A percentile compares a stretch with the other conserved stretches of the same genome.
These are phyloP conservation scores for Julus scandinavius DNA, from an alignment of 2,888 invertebrate species.

Conservation along the genomic window DNA sequence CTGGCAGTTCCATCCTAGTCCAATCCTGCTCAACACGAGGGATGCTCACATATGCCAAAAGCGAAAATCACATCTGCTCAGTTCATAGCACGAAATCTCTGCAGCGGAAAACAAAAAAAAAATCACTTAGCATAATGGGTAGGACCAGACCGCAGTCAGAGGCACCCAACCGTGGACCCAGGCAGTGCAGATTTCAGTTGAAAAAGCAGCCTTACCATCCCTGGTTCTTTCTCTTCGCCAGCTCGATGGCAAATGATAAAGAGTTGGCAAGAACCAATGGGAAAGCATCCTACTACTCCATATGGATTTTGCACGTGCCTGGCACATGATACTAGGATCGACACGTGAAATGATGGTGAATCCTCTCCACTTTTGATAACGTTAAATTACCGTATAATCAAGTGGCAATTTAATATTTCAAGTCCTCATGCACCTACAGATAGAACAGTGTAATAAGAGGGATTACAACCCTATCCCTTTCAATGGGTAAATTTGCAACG, in stretches of 20 bases:
- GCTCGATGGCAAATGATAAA: slow-evolving; percentile 19
- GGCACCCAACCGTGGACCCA: background rate
- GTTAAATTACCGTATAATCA: background rate
- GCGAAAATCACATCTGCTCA: background rate
- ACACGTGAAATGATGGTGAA: background rate
- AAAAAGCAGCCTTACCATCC: background rate
- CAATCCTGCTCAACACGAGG: background rate
- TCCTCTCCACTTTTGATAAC: background rate
- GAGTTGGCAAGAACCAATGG: background rate
- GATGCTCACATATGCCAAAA: slow-evolving; percentile 13
- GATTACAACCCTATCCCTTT: no score
- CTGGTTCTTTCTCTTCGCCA: background rate
- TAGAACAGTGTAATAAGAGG: background rate
- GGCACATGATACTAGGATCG: background rate
- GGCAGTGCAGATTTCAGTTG: background rate
- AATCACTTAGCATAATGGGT: slow-evolving; percentile 28
- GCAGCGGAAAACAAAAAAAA: background rate
- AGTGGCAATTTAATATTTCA: background rate
- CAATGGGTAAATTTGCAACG: no score
- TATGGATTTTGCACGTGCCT: slow-evolving; percentile 10
- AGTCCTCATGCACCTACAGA: background rate
- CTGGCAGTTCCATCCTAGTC: slow-evolving; percentile 10
- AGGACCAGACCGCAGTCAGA: background rate
- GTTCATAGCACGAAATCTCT: slow-evolving; percentile 25
- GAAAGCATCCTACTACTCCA: slow-evolving; percentile 17